phyloP scores from a whole-genome alignment of 2,888 invertebrate species.

The Brachyopa scutellaris region DNA sequence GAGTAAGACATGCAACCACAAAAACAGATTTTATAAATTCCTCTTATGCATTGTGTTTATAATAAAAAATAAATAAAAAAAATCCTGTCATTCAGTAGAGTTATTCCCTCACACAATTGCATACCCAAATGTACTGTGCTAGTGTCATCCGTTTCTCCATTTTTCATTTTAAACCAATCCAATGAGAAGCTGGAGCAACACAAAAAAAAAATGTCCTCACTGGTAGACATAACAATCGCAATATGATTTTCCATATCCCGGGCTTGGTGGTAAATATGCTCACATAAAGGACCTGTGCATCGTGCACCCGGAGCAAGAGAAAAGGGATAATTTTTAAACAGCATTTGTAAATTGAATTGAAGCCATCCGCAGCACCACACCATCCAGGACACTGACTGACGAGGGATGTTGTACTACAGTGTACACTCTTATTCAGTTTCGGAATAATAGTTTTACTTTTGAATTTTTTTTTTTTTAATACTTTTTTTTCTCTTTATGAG shows the following conservation, averaged over 20 bases:
- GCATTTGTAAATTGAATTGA: constrained; percentile 70
- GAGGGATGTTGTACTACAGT: constrained; percentile 1
- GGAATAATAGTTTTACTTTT: constrained; percentile 66
- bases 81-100: constrained; percentile 55
- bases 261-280: constrained; percentile 3
- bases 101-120: constrained; percentile 49
- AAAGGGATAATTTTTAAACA: constrained; percentile 70
- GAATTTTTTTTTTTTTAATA: constrained; percentile 20
- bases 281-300: constrained; percentile 28
- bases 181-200: constrained; percentile 53
- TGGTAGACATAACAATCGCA: constrained; percentile 65
- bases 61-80: constrained; percentile 44
- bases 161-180: constrained; percentile 61
- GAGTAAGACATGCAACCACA: constrained; percentile 64
- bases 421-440: constrained; percentile 34
- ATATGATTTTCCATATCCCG: constrained; percentile 63
- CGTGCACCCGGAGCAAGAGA: constrained; percentile 12
- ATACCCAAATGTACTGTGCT: constrained; percentile 46
- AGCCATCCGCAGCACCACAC: constrained; percentile 42
- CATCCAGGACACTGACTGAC: not conserved
- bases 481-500: constrained; percentile 15
- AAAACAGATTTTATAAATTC: constrained; percentile 72
- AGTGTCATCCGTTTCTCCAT: constrained; percentile 60
- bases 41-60: constrained; percentile 69
- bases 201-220: constrained; percentile 42